Evolutionary conservation across 2,797 vertebrate genomes (phyloP), one percentile per base, ranked within the genome.

Genomic region (Acanthornis magna): DNA sequence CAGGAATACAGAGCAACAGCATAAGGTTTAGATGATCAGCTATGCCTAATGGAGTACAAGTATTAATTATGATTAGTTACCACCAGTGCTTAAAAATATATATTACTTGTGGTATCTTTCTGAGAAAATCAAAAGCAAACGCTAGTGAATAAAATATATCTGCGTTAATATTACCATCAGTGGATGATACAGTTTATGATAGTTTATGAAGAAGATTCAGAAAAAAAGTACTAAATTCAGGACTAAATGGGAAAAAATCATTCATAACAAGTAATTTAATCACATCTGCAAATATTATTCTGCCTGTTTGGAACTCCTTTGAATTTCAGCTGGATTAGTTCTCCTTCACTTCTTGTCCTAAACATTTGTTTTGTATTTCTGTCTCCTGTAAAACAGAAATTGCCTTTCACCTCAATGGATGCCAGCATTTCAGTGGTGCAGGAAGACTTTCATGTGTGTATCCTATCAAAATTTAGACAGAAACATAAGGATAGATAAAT

Each of bases 251-350:
- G 45, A 17, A 90, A 94, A 94, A 93, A n/a, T 7, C 3, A 77
- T 88, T 95, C 57, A 65, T 70, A 88, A 86, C 38, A 50, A 85
- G 58, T 48, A 91, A 88, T 89, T 95, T 88, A 95, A 80, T 92
- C 93, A 83, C 65, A 75, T 93, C 87, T 89, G 57, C 82, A 95
- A 95, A 91, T 95, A 92, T 91, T 93, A 85, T 92, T 94, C 72
- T 89, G 76, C 89, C 89, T 95, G 57, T 58, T 89, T 96, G 89
- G 78, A 96, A 92, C n/a, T 25, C 61, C n/a, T 57, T 87, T 43
- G 89, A 91, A 86, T 92, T 96, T 96, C 58, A 54, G 68, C 57
- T 83, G 89, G 87, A 85, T 95, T 96, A 93, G 94, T 93, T 96
- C 78, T 88, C 87, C 75, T 92, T 95, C 87, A 83, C 75, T 95